These are phyloP conservation scores for Phyllotis vaccarum DNA, from an alignment of 2,797 vertebrate species.

Conservation along the genomic window DNA sequence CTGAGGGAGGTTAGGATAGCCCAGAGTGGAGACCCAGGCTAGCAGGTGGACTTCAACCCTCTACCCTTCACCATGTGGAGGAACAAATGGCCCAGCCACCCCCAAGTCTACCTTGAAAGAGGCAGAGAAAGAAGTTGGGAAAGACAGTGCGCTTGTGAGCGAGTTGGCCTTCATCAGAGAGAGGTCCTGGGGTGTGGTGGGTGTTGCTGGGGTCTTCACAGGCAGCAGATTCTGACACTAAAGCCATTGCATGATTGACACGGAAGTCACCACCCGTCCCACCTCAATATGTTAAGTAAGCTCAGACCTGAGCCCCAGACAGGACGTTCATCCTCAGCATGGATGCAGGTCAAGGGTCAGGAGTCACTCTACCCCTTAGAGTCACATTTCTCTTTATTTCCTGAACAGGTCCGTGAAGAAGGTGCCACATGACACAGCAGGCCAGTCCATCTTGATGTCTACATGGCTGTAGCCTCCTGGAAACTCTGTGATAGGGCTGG, in stretches of 20 bases:
- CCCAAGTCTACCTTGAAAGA: neutral
- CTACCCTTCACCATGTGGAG: neutral
- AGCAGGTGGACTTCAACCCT: neutral
- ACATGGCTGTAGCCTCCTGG: conserved; percentile 41
- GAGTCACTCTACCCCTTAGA: neutral
- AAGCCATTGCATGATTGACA: neutral
- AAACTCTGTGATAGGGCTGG: neutral
- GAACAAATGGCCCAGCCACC: neutral
- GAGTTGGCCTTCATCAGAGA: too few species aligned
- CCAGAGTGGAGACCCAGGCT: neutral
- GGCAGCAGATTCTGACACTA: neutral
- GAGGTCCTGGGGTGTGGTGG: neutral
- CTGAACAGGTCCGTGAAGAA: conserved; percentile 53
- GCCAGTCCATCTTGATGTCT: neutral
- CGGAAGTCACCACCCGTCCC: too few species aligned
- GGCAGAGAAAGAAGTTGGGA: too few species aligned
- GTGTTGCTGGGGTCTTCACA: neutral
- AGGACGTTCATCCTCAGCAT: neutral
- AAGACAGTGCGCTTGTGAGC: too few species aligned
- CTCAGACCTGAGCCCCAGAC: neutral
- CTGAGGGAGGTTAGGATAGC: neutral
- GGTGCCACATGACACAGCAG: fast-evolving
- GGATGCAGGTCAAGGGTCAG: neutral
- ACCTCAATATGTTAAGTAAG: fast-evolving
- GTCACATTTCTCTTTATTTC: neutral